phyloP scores from a whole-genome alignment of 2,888 invertebrate genomes.

The Chesias legatella region DNA sequence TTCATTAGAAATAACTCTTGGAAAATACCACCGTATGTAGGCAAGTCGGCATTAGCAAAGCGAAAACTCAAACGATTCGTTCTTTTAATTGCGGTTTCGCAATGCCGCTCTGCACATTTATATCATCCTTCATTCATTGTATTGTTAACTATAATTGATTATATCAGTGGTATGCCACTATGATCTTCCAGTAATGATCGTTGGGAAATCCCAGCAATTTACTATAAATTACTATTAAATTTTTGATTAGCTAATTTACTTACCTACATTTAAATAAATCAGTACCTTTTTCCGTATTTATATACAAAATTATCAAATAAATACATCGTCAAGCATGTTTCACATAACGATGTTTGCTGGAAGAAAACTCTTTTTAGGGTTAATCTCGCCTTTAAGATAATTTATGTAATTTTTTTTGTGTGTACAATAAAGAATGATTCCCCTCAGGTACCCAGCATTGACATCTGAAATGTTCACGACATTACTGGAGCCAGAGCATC shows the following conservation, averaged over 20 bases:
- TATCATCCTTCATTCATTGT: conserved; percentile 13
- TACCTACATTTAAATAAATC: no score
- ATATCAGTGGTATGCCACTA: no score
- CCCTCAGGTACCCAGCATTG: conserved; percentile 83
- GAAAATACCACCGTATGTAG: conserved; percentile 44
- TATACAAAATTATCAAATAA: no score
- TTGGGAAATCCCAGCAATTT: conserved; percentile 11
- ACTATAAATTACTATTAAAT: not conserved
- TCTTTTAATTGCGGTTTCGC: conserved; percentile 34
- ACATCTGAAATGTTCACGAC: conserved; percentile 91
- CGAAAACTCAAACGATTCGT: conserved; percentile 38
- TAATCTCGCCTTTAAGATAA: no score
- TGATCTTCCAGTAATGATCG: conserved; percentile 5
- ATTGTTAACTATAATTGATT: no score
- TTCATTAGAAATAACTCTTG: conserved; percentile 44
- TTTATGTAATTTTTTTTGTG: no score
- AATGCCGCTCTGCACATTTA: conserved; percentile 13
- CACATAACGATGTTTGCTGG: no score
- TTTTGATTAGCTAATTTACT: no score
- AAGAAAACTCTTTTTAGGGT: no score
- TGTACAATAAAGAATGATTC: not conserved
- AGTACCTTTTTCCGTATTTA: no score
- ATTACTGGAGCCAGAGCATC: conserved; percentile 83
- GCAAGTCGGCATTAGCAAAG: conserved; percentile 30
- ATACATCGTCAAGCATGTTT: no score